These are phyloP conservation scores for Phoebastria nigripes DNA, from an alignment of 2,797 vertebrate species.

Conservation along the genomic window DNA sequence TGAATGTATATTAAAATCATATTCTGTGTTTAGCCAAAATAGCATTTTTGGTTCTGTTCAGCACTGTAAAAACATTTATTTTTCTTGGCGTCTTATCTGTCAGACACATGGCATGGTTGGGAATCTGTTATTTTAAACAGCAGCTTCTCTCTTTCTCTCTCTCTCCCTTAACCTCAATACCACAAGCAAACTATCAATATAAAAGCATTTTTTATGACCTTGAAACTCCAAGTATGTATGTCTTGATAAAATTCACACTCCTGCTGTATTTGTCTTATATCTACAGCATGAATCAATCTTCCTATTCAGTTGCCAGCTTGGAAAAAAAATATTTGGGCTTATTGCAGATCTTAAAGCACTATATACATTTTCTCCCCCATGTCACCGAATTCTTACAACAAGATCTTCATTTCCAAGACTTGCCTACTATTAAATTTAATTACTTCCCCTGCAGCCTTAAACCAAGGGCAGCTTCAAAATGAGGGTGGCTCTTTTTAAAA, in stretches of 20 bases:
- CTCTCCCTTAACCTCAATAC: constrained; percentile 15
- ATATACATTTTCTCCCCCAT: neutral
- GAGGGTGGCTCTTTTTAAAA: neutral
- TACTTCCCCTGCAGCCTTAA: constrained; percentile 22
- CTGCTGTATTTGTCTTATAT: constrained; percentile 5
- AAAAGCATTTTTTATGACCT: constrained; percentile 51
- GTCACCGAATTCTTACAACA: neutral
- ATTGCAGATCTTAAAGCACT: neutral
- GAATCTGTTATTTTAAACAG: constrained; percentile 64
- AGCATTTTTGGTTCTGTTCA: constrained; percentile 1
- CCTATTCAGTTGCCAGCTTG: neutral
- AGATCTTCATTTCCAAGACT: neutral
- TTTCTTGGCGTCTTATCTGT: constrained; percentile 7
- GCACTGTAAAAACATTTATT: neutral
- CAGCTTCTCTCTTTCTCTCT: neutral
- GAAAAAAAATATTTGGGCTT: neutral
- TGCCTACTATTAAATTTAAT: constrained; percentile 34
- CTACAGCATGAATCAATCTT: constrained; percentile 9
- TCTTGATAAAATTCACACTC: constrained; percentile 43
- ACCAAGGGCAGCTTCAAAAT: constrained; percentile 10
- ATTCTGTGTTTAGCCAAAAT: constrained; percentile 25
- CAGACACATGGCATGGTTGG: constrained; percentile 43
- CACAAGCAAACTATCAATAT: constrained; percentile 29
- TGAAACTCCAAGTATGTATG: constrained; percentile 21
- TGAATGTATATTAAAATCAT: constrained; percentile 12